Conservation (phyloP, 2,113 vertebrate species). For the Melanerpes formicivorus region DNA sequence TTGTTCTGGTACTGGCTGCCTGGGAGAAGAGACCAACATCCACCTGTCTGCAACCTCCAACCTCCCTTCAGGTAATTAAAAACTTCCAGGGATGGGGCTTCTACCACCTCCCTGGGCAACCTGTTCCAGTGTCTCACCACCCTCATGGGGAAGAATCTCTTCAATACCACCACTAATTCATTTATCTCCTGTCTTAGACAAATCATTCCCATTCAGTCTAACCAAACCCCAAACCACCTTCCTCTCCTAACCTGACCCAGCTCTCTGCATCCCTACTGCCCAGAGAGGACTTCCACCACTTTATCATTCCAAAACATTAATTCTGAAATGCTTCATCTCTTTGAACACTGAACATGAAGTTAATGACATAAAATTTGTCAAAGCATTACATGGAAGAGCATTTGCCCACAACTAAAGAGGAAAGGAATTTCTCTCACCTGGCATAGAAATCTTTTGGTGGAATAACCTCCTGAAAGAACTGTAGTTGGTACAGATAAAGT, state of each 20-base stretch:
- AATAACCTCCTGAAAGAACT: slow-evolving; percentile 94
- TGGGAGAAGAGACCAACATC: no score
- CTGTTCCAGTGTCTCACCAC: no score
- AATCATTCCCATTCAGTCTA: neutral
- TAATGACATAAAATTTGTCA: neutral
- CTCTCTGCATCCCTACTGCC: neutral
- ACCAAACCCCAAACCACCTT: neutral
- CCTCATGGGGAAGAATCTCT: no score
- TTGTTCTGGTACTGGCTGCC: no score
- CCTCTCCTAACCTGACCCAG: neutral
- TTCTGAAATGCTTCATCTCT: neutral
- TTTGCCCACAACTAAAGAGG: neutral
- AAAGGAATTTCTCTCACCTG: slow-evolving; percentile 80
- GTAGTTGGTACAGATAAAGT: slow-evolving; percentile 97
- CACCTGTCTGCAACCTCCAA: no score
- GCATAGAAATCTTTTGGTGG: slow-evolving; percentile 84
- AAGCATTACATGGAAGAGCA: neutral
- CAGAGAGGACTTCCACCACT: neutral
- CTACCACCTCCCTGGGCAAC: no score
- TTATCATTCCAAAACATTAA: neutral
- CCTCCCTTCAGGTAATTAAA: no score
- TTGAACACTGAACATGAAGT: neutral
- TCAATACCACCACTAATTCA: neutral
- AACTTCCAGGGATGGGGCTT: no score
- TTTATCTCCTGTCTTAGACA: neutral